Percentiles rank a stretch among this genome's conserved stretches.
Conservation (phyloP, 2,888 invertebrate genomes). For the Platycheirus rosarum region DNA sequence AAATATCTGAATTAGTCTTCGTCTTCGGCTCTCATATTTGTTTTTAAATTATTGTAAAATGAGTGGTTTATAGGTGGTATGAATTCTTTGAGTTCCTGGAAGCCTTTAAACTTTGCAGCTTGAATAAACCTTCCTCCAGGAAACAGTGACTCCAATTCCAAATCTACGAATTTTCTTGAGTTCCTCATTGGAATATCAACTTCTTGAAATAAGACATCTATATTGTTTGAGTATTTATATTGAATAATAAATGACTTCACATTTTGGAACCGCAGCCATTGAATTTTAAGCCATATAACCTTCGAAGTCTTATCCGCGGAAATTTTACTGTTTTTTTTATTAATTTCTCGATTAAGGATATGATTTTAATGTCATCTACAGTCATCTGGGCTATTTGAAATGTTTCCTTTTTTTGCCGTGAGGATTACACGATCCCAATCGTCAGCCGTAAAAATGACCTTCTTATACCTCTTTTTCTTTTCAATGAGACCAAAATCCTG, state of each 20-base stretch:
- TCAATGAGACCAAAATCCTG: constrained; percentile 1
- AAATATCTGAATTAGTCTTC: constrained; percentile 4
- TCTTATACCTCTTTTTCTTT: not conserved
- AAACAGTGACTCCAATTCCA: constrained; percentile 57
- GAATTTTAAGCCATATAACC: constrained; percentile 46
- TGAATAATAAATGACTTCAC: constrained; percentile 29
- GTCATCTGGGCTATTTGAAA: constrained; percentile 50
- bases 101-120: constrained; percentile 27
- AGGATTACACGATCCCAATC: no score
- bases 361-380: constrained; percentile 43
- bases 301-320: constrained; percentile 39
- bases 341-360: constrained; percentile 44
- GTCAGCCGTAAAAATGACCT: no score
- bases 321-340: constrained; percentile 64
- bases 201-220: constrained; percentile 6
- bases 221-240: constrained; percentile 54
- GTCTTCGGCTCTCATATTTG: constrained; percentile 22
- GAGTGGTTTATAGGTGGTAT: constrained; percentile 43
- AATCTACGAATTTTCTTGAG: constrained; percentile 53
- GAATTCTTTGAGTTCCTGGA: no score
- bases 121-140: constrained; percentile 42
- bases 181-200: constrained; percentile 52
- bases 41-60: no score
- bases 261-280: no score
- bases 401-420: no score